phyloP scores from a whole-genome alignment of 2,797 vertebrate genomes.

The Anabas testudineus region DNA sequence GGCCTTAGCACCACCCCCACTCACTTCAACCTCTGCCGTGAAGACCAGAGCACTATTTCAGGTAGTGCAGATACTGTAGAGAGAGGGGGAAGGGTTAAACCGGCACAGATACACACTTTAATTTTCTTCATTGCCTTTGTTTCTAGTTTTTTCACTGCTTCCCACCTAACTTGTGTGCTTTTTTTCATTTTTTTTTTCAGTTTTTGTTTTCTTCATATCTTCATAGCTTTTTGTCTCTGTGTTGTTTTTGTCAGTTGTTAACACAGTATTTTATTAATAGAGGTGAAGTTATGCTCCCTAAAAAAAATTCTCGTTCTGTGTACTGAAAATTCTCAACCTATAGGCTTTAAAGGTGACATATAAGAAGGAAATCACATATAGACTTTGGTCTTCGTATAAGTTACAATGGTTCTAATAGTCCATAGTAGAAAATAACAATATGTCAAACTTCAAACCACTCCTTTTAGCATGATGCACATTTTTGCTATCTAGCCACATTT shows the following conservation, averaged over 20 bases:
- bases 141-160: constrained; percentile 14
- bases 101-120: constrained; percentile 32
- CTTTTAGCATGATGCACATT: no score
- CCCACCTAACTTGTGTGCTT: not conserved
- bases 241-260: constrained; percentile 15
- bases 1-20: constrained; percentile 67
- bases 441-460: no score
- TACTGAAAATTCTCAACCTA: no score
- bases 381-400: no score
- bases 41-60: constrained; percentile 56
- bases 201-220: constrained; percentile 18
- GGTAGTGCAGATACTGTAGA: constrained; percentile 33
- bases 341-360: no score
- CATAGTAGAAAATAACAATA: no score
- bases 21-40: constrained; percentile 16
- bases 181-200: constrained; percentile 4
- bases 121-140: constrained; percentile 26
- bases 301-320: no score
- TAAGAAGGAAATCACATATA: no score
- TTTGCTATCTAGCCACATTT: no score
- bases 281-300: not conserved
- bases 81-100: constrained; percentile 28
- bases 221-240: not conserved
- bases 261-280: constrained; percentile 8
- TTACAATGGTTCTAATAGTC: no score